A percentile compares a stretch with the other conserved stretches of the same genome.
These are phyloP conservation scores for Pollenia labialis DNA, from an alignment of 2,888 invertebrate genomes.

Conservation along the genomic window DNA sequence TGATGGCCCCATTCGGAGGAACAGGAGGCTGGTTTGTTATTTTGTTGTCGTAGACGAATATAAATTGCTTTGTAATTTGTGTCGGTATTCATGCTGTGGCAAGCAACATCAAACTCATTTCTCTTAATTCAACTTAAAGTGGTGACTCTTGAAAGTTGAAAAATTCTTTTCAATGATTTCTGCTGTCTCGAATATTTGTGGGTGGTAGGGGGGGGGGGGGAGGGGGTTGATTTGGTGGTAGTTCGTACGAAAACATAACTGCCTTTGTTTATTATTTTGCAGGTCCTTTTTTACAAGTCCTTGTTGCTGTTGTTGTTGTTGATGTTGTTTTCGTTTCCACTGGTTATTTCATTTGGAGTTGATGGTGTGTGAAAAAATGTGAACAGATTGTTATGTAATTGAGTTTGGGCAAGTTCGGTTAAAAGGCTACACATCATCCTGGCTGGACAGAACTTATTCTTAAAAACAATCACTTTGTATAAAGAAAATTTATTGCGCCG, in stretches of 20 bases:
- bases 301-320: background rate
- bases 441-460: background rate
- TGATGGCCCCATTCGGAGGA: constrained; percentile 10
- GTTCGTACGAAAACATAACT: constrained; percentile 7
- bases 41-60: constrained; percentile 63
- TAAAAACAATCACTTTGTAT: background rate
- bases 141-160: constrained; percentile 64
- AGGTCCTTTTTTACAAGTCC: constrained; percentile 18
- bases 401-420: constrained; percentile 79
- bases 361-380: constrained; percentile 84
- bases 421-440: constrained; percentile 11
- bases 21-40: constrained; percentile 22
- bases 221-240: constrained; percentile 31
- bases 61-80: constrained; percentile 82
- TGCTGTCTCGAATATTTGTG: background rate
- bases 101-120: constrained; percentile 69
- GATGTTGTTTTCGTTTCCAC: constrained; percentile 17
- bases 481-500: background rate
- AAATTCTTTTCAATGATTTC: constrained; percentile 55
- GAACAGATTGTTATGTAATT: constrained; percentile 84
- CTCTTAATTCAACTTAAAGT: constrained; percentile 70
- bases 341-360: constrained; percentile 80
- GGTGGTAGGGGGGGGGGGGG: background rate
- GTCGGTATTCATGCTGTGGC: constrained; percentile 75
- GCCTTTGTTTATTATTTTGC: constrained; percentile 3